Conservation (phyloP, 1,140 invertebrate genomes). For the Calephelis nemesis region DNA sequence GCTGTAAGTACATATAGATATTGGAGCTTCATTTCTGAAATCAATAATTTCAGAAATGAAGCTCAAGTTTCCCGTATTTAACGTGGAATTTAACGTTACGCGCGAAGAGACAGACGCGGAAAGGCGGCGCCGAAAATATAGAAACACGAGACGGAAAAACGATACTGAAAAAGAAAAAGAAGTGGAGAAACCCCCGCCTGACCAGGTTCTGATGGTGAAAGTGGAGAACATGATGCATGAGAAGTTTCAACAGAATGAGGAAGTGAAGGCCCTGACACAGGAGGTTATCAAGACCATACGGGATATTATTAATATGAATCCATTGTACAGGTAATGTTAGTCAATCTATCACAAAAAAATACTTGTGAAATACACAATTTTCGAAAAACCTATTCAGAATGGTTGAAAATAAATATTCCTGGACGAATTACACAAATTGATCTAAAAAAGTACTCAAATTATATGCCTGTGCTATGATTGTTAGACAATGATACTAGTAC, state of each 20-base stretch:
- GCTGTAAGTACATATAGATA: neutral
- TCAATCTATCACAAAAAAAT: neutral
- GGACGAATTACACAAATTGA: too few species aligned
- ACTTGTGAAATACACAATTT: too few species aligned
- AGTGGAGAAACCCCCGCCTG: slow-evolving; percentile 45
- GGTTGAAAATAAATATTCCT: too few species aligned
- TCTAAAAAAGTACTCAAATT: too few species aligned
- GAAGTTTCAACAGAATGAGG: slow-evolving; percentile 94
- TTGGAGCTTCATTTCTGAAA: slow-evolving; percentile 66
- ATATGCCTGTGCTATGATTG: too few species aligned
- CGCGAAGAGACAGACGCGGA: slow-evolving; percentile 80
- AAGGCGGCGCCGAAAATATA: slow-evolving; percentile 76
- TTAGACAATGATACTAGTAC: too few species aligned
- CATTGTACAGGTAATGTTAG: slow-evolving; percentile 85
- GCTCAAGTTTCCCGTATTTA: slow-evolving; percentile 82
- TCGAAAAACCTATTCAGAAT: too few species aligned
- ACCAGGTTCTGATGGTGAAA: slow-evolving; percentile 93
- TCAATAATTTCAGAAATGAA: slow-evolving; percentile 75
- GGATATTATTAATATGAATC: slow-evolving; percentile 97
- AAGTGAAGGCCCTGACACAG: slow-evolving; percentile 97
- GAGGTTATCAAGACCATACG: slow-evolving; percentile 98
- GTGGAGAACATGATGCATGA: slow-evolving; percentile 96
- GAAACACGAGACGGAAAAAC: slow-evolving; percentile 57
- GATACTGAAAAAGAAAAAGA: slow-evolving; percentile 40
- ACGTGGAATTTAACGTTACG: slow-evolving; percentile 83